Percentiles rank a stretch among this genome's conserved stretches.
Evolutionary conservation across 2,113 vertebrate genomes (phyloP).

Genomic region (Dendropsophus ebraccatus): DNA sequence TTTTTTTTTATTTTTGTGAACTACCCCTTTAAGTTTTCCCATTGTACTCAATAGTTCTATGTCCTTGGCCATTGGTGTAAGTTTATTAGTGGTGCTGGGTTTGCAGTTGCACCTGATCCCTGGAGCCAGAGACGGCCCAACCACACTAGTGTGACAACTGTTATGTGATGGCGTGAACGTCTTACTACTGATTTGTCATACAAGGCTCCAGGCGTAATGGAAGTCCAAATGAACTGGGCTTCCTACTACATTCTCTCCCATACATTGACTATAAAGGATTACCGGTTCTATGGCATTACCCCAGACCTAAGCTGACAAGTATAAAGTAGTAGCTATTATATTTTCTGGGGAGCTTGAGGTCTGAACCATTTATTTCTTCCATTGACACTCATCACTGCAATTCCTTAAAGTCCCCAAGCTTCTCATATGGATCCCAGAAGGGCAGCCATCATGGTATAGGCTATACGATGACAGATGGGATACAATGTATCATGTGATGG

Average conservation of each 20-base stretch:
- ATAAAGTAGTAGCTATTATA: slow-evolving; percentile 72
- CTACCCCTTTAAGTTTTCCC: too few species aligned
- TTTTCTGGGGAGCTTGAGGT: slow-evolving; percentile 70
- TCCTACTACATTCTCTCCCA: not conserved
- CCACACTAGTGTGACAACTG: not conserved
- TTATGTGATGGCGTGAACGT: not conserved
- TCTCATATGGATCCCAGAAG: slow-evolving; percentile 75
- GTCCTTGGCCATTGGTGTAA: too few species aligned
- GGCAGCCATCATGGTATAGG: slow-evolving; percentile 74
- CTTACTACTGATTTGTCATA: not conserved
- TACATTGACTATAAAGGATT: slow-evolving; percentile 33
- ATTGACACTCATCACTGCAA: slow-evolving; percentile 69
- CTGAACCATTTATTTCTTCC: slow-evolving; percentile 74
- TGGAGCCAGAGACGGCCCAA: too few species aligned
- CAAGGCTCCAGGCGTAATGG: not conserved
- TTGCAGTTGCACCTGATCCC: too few species aligned
- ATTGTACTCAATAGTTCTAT: too few species aligned
- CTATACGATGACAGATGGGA: slow-evolving; percentile 78
- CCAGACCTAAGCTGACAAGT: slow-evolving; percentile 77
- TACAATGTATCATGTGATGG: slow-evolving; percentile 81
- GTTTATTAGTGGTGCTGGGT: too few species aligned
- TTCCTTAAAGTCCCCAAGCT: slow-evolving; percentile 80
- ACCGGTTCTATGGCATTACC: slow-evolving; percentile 36
- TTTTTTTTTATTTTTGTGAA: too few species aligned
- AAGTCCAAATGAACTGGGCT: not conserved